These are phyloP conservation scores for Psettodes erumei DNA, from an alignment of 2,113 vertebrate species.

Conservation along the genomic window DNA sequence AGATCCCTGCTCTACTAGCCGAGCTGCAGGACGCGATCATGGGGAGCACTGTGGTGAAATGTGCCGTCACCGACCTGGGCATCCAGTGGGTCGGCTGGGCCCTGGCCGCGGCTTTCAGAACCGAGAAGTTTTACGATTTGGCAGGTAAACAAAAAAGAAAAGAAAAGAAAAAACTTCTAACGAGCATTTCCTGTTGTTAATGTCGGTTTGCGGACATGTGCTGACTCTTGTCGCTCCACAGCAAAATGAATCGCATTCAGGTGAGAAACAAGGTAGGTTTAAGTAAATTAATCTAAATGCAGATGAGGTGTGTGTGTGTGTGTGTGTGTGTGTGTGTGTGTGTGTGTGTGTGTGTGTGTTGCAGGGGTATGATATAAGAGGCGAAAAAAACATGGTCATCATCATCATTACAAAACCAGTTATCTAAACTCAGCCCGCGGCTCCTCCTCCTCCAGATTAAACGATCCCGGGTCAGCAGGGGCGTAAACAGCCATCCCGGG, in stretches of 20 bases:
- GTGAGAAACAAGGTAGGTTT: no score
- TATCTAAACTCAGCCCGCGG: no score
- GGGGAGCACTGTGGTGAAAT: conserved; percentile 72
- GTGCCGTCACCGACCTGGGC: conserved; percentile 73
- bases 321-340: no score
- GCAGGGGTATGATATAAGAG: no score
- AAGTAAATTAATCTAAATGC: no score
- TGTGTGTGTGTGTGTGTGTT: no score
- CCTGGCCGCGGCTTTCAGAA: conserved; percentile 74
- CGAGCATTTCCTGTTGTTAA: accelerated
- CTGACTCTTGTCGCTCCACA: background rate
- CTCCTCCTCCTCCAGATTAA: conserved; percentile 48
- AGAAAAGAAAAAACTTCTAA: background rate
- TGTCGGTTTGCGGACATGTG: background rate
- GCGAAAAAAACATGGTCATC: no score
- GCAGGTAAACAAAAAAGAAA: conserved; percentile 75
- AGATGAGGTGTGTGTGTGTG: no score
- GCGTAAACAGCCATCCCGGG: background rate
- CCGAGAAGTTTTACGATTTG: conserved; percentile 86
- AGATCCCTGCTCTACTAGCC: conserved; percentile 30
- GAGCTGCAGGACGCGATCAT: conserved; percentile 61
- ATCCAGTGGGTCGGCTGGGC: conserved; percentile 85
- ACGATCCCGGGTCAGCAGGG: conserved; percentile 21
- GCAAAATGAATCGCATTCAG: background rate
- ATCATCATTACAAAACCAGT: no score